Evolutionary conservation across 2,888 invertebrate genomes (phyloP).

Genomic region (Aphelenchoides bicaudatus): DNA sequence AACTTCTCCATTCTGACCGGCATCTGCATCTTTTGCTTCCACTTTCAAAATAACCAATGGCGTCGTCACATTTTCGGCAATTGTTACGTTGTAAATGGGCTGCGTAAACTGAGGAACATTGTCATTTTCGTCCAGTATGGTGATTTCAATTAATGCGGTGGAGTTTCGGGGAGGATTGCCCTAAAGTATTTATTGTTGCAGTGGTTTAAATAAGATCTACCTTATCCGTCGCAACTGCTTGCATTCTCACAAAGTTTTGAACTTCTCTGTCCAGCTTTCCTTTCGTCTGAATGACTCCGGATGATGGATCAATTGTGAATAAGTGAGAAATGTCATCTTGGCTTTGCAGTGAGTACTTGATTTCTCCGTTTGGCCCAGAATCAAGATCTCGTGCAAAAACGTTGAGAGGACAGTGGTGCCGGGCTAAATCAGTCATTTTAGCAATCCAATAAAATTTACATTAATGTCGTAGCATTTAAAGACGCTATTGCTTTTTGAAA

Average conservation of each 20-base stretch:
- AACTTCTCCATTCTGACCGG: constrained; percentile 80
- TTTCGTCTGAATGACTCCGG: constrained; percentile 86
- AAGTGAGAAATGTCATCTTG: constrained; percentile 40
- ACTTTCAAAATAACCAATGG: constrained; percentile 76
- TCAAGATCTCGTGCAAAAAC: constrained; percentile 79
- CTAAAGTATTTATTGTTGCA: constrained; percentile 43
- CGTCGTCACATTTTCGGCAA: constrained; percentile 78
- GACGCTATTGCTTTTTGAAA: too few species aligned
- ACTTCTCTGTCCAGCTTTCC: constrained; percentile 80
- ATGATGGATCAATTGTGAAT: constrained; percentile 85
- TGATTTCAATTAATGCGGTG: constrained; percentile 50
- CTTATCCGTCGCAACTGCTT: constrained; percentile 58
- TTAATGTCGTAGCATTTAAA: too few species aligned
- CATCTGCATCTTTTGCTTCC: constrained; percentile 81
- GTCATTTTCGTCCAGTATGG: constrained; percentile 57
- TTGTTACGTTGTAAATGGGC: constrained; percentile 45
- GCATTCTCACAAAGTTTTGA: constrained; percentile 75
- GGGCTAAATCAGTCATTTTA: too few species aligned
- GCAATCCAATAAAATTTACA: too few species aligned
- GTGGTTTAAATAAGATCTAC: constrained; percentile 45
- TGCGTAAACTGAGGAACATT: constrained; percentile 53
- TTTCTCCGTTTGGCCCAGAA: constrained; percentile 80
- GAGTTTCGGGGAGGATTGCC: constrained; percentile 46
- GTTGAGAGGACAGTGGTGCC: too few species aligned
- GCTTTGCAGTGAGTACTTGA: constrained; percentile 62